Percentiles rank a stretch among this genome's conserved stretches.
phyloP scores from a whole-genome alignment of 2,113 vertebrate genomes.

The Plestiodon gilberti region DNA sequence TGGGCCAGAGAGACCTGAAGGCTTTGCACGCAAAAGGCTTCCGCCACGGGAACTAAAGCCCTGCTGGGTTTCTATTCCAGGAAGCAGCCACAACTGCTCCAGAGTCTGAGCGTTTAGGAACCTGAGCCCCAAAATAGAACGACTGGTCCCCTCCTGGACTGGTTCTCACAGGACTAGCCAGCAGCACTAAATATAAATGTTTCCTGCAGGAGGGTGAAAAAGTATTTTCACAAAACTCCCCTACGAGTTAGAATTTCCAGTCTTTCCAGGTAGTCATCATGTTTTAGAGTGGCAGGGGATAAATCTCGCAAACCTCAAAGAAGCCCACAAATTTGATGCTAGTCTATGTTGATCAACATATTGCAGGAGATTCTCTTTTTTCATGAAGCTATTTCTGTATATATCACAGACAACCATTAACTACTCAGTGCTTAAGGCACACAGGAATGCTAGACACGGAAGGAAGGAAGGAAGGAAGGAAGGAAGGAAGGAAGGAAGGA shows the following conservation, averaged over 20 bases:
- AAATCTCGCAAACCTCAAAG: slow-evolving; percentile 26
- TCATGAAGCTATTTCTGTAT: no score
- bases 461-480: no score
- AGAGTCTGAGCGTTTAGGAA: slow-evolving; percentile 9
- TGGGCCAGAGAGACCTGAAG: neutral
- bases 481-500: no score
- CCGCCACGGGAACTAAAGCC: slow-evolving; percentile 54
- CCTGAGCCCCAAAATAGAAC: slow-evolving; percentile 37
- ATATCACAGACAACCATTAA: no score
- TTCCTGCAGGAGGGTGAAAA: slow-evolving; percentile 33
- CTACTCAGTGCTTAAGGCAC: no score
- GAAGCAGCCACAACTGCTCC: slow-evolving; percentile 36
- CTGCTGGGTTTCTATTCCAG: slow-evolving; percentile 31
- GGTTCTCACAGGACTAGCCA: slow-evolving; percentile 42
- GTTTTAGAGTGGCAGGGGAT: slow-evolving; percentile 43
- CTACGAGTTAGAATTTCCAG: slow-evolving; percentile 32
- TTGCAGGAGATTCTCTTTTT: neutral
- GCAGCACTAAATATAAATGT: slow-evolving; percentile 29
- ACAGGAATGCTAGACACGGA: no score
- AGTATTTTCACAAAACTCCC: slow-evolving; percentile 49
- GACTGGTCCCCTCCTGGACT: slow-evolving; percentile 46
- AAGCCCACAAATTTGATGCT: neutral
- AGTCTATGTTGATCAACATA: neutral
- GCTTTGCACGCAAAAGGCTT: slow-evolving; percentile 42
- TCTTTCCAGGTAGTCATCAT: slow-evolving; percentile 58